Conservation (phyloP, 2,797 vertebrate species). For the Aldrovandia affinis region DNA sequence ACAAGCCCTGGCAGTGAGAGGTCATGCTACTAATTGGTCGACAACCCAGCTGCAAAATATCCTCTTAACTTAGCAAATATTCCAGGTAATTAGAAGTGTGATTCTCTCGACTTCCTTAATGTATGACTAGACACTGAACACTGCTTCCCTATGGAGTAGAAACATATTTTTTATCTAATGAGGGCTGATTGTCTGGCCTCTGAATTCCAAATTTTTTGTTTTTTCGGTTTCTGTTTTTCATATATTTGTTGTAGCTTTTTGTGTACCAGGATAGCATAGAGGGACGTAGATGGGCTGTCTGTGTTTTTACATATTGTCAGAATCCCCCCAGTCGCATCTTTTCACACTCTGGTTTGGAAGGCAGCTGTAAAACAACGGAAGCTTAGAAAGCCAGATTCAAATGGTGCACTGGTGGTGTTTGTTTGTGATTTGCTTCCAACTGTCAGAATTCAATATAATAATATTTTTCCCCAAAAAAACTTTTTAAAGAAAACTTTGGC, state of each 20-base stretch:
- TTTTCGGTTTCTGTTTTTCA: neutral
- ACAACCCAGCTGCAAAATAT: neutral
- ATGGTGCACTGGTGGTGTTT: neutral
- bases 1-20: no score
- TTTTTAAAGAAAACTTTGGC: neutral
- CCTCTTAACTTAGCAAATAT: neutral
- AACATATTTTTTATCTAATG: neutral
- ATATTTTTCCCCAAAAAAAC: neutral
- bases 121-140: neutral
- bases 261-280: neutral
- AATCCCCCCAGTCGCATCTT: neutral
- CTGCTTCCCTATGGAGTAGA: neutral
- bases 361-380: neutral
- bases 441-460: neutral
- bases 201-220: neutral
- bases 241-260: neutral
- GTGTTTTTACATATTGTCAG: neutral
- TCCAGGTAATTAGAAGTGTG: neutral
- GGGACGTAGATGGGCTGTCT: neutral
- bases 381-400: neutral
- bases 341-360: neutral
- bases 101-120: neutral
- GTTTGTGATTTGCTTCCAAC: neutral
- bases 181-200: neutral
- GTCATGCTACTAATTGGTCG: neutral